Base-by-base conservation (phyloP, 1,140 invertebrate genomes). In the Adelges cooleyi region DNA sequence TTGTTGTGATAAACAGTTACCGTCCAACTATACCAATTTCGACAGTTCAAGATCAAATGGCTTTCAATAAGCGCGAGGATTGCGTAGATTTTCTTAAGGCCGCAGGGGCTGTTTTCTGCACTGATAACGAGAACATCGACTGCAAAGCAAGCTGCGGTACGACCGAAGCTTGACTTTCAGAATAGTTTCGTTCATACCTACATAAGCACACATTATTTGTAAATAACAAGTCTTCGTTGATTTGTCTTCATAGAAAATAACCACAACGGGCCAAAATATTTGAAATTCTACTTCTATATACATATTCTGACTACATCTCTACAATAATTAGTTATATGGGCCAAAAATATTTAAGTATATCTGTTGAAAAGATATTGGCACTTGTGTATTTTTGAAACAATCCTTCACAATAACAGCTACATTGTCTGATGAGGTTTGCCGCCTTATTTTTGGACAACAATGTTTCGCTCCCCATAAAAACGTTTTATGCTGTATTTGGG, bases 1-100 rank as follows among this genome's bases (percentile, higher is more conserved):
- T 62, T 62, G 46, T 62, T 74, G 80, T 80, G 78, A 82, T 73
- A 84, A 85, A 78, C 87, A 96, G 93, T 81, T 96, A 92, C 82
- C 90, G 92, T 72, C 92, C 90, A 78, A 84, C 81, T 77, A 80
- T 95, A 79, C 84, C 87, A 71, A 80, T 94, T 78, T 83, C 85
- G 75, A 91, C 86, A 82, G 80, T 95, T 76, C 77, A 81, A 74
- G 82, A 83, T 77, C 85, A 90, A 79, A 82, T 96, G 80, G 90
- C 87, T 71, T 95, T 94, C 81, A 81, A 85, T 72, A 84, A 84
- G 69, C 77, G 76, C 73, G 83, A 86, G 74, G 88, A 91, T 75
- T 89, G 86, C 79, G 78, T 86, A 77, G 84, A 90, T 76, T 95
- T 94, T 82, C 80, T 95, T 74, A 81, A 81, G 75, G 84, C 86